Base-by-base conservation (phyloP, 2,888 invertebrate species). In the Drosophila silvestris region DNA sequence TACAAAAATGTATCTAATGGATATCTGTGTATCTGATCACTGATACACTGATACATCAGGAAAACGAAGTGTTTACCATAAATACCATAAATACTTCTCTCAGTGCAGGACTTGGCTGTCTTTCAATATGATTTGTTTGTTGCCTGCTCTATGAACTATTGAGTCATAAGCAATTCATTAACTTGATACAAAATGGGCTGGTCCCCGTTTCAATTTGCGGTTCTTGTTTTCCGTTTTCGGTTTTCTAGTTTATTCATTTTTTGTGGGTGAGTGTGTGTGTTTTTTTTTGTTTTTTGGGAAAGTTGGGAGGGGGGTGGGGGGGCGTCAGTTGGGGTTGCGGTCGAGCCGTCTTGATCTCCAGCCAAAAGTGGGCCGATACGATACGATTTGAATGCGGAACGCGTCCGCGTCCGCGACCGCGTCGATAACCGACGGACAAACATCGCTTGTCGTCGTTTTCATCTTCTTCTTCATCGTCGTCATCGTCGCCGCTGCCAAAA, bases 311-410 rank as follows among this genome's bases (percentile, higher is more conserved):
- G 12, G 0, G 44, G 12, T 9, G 19, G 0, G 7, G 19, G 9
- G 2, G 2, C 2, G 44, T 2, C 2, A 22, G 22, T 16, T 47
- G 16, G 67, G 61, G 58, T 70, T 70, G 52, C 51, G 57, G 56
- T 64, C 56, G 50, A 44, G 28, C 62, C 51, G 68, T 73, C 64
- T 77, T 75, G 77, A 83, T 85, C 90, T 81, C 72, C 89, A 81
- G 87, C 73, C 84, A 82, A 78, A 69, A 83, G 79, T 90, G 82
- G 86, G 79, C 64, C 86, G 89, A 82, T 78, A 80, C 83, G 84
- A 82, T 74, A 80, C 76, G 81, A 85, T 90, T 85, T 82, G 80
- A 85, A 85, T 85, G 85, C 90, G 90, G 85, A 86, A 90, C 85
- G 85, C 90, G 79, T 90, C 37, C 35, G 33, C 28, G 28, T 32